Evolutionary conservation across 2,113 vertebrate genomes (phyloP).

Genomic region (Anarrhichthys ocellatus): DNA sequence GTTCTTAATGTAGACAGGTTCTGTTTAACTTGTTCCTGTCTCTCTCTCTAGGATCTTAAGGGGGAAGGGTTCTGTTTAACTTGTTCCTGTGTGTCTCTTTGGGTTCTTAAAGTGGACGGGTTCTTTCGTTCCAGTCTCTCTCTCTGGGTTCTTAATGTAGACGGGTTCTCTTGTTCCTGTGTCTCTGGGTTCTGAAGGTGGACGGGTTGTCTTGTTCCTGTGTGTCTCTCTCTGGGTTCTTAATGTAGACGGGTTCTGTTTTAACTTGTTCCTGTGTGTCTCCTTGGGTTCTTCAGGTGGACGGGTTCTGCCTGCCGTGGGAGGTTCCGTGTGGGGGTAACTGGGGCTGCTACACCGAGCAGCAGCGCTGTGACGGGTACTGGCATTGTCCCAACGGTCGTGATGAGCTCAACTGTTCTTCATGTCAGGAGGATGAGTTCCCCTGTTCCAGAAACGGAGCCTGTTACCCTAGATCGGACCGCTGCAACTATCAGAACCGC

Average conservation of each 20-base stretch:
- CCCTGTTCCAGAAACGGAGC: conserved; percentile 95
- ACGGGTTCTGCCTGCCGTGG: conserved; percentile 98
- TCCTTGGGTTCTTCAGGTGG: conserved; percentile 79
- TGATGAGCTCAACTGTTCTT: conserved; percentile 94
- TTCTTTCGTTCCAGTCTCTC: conserved; percentile 82
- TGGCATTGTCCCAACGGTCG: conserved; percentile 99
- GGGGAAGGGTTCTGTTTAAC: conserved; percentile 84
- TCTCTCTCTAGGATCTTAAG: conserved; percentile 28
- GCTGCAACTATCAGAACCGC: conserved; percentile 99
- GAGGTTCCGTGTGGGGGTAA: conserved; percentile 96
- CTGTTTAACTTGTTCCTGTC: neutral
- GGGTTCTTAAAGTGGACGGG: conserved; percentile 87
- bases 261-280: neutral
- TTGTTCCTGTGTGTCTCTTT: neutral
- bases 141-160: conserved; percentile 60
- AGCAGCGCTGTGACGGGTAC: conserved; percentile 95
- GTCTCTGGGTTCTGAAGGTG: neutral
- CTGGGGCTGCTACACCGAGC: conserved; percentile 97
- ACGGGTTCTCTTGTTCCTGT: neutral
- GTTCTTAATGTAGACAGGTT: neutral
- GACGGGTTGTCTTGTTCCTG: neutral
- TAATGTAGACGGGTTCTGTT: conserved; percentile 85
- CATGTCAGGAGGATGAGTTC: conserved; percentile 96
- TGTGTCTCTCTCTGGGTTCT: neutral
- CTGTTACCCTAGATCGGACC: conserved; percentile 96